Evolutionary conservation across 2,888 invertebrate species (phyloP).

Genomic region (Euplagia quadripunctaria): DNA sequence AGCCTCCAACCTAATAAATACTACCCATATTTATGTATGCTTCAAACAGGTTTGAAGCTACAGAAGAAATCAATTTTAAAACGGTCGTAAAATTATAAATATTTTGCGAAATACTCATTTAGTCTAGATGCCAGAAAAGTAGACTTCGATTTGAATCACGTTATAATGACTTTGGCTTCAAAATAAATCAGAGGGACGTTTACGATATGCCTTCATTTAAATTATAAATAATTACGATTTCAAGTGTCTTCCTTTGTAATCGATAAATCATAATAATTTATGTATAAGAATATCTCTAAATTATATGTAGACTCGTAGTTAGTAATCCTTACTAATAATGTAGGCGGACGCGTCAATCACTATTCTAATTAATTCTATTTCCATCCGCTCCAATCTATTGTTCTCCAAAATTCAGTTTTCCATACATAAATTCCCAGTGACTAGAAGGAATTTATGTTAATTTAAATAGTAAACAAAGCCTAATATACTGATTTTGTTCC

Average conservation of each 20-base stretch:
- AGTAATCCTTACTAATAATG: slow-evolving; percentile 58
- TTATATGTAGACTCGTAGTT: slow-evolving; percentile 46
- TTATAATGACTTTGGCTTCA: slow-evolving; percentile 64
- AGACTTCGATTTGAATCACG: slow-evolving; percentile 42
- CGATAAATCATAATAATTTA: slow-evolving; percentile 75
- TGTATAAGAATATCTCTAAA: slow-evolving; percentile 65
- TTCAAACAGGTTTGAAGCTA: slow-evolving; percentile 43
- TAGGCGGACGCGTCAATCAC: slow-evolving; percentile 44
- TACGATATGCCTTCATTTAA: slow-evolving; percentile 77
- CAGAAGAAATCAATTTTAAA: slow-evolving; percentile 49
- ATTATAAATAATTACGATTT: slow-evolving; percentile 77
- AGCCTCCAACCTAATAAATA: slow-evolving; percentile 48
- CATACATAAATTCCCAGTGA: background rate
- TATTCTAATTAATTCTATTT: slow-evolving; percentile 32
- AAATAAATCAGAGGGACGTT: slow-evolving; percentile 73
- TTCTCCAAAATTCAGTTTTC: background rate
- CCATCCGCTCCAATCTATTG: background rate
- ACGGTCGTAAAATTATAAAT: slow-evolving; percentile 47
- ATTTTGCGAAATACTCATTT: slow-evolving; percentile 45
- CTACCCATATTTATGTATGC: slow-evolving; percentile 45
- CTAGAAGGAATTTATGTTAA: background rate
- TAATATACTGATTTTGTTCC: background rate
- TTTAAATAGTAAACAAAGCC: background rate
- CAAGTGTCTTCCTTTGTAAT: slow-evolving; percentile 53
- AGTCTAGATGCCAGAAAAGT: slow-evolving; percentile 30